Conservation (phyloP, 2,113 vertebrate species). For the Rhinoptilus africanus region DNA sequence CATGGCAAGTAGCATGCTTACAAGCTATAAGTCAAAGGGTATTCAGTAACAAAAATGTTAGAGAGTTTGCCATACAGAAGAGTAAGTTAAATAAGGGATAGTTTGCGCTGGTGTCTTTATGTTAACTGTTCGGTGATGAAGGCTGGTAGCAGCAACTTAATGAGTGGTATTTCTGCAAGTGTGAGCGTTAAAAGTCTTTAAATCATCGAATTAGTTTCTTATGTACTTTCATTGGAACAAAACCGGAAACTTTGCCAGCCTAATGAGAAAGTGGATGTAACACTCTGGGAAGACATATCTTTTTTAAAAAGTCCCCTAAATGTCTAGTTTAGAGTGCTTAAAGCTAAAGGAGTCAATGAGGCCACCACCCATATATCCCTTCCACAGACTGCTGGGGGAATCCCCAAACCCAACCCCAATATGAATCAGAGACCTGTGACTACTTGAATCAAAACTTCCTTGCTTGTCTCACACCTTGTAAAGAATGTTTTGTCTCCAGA, state of each 20-base stretch:
- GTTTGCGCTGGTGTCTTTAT: neutral
- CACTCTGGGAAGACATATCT: neutral
- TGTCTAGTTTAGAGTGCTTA: neutral
- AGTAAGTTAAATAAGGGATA: neutral
- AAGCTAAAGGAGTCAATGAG: neutral
- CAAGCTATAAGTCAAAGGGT: neutral
- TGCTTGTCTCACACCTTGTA: neutral
- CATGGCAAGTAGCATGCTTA: neutral
- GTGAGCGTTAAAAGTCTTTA: neutral
- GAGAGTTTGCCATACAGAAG: neutral
- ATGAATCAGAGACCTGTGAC: neutral
- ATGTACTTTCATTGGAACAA: neutral
- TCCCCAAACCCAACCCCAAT: neutral
- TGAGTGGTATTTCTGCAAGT: neutral
- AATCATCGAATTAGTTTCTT: neutral
- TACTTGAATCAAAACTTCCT: neutral
- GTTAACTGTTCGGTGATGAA: neutral
- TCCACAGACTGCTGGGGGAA: neutral
- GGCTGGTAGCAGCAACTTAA: neutral
- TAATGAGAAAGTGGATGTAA: neutral
- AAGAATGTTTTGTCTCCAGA: neutral
- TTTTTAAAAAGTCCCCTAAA: neutral
- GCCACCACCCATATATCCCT: neutral
- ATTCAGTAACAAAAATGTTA: neutral
- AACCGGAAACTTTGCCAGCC: neutral